These are phyloP conservation scores for Nibea albiflora DNA, from an alignment of 2,113 vertebrate species.

Conservation along the genomic window DNA sequence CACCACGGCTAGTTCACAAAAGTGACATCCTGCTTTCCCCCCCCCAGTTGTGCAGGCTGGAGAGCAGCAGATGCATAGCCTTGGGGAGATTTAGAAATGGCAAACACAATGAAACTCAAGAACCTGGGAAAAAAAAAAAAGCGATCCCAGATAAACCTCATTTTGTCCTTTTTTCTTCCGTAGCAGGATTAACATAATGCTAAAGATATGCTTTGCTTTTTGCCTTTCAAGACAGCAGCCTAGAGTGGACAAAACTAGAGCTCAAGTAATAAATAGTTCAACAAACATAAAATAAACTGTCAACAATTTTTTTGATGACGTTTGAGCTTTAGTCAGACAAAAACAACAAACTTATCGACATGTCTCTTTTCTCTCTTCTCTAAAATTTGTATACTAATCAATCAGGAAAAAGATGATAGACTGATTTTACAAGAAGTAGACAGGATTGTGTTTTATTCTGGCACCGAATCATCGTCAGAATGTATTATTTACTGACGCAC, in stretches of 20 bases:
- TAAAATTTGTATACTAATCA: neutral
- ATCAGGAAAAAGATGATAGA: neutral
- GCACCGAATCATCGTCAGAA: neutral
- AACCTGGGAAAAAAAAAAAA: conserved; percentile 48
- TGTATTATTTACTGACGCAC: conserved; percentile 3
- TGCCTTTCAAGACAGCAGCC: neutral
- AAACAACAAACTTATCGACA: neutral
- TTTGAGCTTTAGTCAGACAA: neutral
- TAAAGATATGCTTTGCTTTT: neutral
- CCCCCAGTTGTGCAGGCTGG: conserved; percentile 56
- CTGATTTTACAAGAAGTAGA: neutral
- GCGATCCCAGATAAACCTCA: conserved; percentile 17
- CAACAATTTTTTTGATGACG: neutral
- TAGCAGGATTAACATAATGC: conserved; percentile 16
- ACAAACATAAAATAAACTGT: neutral
- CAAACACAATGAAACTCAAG: conserved; percentile 81
- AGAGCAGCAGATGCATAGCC: conserved; percentile 78
- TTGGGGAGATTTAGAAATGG: conserved; percentile 76
- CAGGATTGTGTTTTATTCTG: conserved; percentile 24
- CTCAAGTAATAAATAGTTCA: neutral
- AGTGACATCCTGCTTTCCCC: conserved; percentile 75
- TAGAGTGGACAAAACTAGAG: neutral
- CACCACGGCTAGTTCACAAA: conserved; percentile 68
- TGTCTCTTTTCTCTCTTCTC: neutral
- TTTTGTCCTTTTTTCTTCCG: conserved; percentile 20